Evolutionary conservation across 2,797 vertebrate species (phyloP).

Genomic region (Sternarchorhynchus goeldii): DNA sequence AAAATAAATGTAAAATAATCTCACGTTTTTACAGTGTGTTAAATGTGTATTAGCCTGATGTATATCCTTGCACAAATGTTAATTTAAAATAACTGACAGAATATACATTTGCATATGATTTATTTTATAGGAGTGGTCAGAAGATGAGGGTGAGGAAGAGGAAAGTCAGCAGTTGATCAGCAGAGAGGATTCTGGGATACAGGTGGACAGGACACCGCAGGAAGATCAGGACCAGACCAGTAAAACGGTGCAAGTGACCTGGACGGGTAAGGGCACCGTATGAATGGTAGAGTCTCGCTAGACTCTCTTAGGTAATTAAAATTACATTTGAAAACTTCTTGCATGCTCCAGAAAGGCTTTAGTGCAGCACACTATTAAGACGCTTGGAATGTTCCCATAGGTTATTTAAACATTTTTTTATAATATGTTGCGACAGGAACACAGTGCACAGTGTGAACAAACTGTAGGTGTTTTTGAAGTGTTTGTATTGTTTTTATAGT

Average conservation of each 20-base stretch:
- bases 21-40: neutral
- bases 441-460: too few species aligned
- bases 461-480: too few species aligned
- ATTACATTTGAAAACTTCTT: neutral
- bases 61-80: neutral
- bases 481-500: slow-evolving; percentile 62
- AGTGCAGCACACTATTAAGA: neutral
- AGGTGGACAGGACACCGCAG: slow-evolving; percentile 90
- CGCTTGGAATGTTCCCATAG: too few species aligned
- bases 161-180: slow-evolving; percentile 87
- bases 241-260: slow-evolving; percentile 78
- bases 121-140: slow-evolving; percentile 87
- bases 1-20: too few species aligned
- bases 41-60: neutral
- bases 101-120: neutral
- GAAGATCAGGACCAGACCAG: slow-evolving; percentile 86
- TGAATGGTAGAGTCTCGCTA: neutral
- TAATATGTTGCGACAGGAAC: too few species aligned
- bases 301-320: neutral
- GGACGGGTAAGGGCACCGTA: slow-evolving; percentile 78
- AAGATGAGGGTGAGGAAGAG: slow-evolving; percentile 89
- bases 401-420: too few species aligned
- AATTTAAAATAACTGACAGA: neutral
- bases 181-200: slow-evolving; percentile 97
- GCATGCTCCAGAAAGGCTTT: neutral